Percentiles rank a stretch among this genome's conserved stretches.
Conservation (phyloP, 64 coral and sea anemone genomes). For the Cladopsammia gracilis region DNA sequence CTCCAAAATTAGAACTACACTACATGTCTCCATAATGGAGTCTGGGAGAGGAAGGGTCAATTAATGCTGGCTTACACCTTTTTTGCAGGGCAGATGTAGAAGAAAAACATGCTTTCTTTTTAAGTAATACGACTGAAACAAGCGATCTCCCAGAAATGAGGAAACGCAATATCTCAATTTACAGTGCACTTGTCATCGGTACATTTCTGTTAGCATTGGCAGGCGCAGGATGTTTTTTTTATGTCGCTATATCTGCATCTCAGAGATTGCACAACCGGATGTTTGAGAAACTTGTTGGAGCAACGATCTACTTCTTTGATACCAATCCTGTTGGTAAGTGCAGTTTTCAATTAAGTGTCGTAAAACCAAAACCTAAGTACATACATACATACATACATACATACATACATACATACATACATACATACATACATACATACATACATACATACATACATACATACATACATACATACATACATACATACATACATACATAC, state of each 20-base stretch:
- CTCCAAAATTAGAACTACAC: too few relatives aligned
- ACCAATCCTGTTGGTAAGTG: conserved; percentile 95
- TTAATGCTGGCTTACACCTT: neutral
- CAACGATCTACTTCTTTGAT: conserved; percentile 98
- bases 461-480: too few relatives aligned
- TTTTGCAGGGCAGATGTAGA: conserved; percentile 62
- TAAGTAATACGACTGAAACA: neutral
- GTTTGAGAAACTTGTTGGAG: conserved; percentile 81
- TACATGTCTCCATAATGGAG: too few relatives aligned
- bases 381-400: too few relatives aligned
- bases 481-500: too few relatives aligned
- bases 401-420: too few relatives aligned
- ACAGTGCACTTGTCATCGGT: conserved; percentile 25
- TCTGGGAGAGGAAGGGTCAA: too few relatives aligned
- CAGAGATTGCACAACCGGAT: conserved; percentile 91
- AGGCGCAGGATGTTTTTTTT: neutral
- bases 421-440: too few relatives aligned
- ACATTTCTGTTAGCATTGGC: conserved; percentile 58
- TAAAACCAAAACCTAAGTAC: too few relatives aligned
- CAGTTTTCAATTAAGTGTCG: neutral
- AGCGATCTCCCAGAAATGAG: neutral
- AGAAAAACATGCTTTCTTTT: conserved; percentile 32
- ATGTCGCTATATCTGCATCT: conserved; percentile 72
- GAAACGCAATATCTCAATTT: conserved; percentile 70
- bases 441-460: too few relatives aligned